phyloP scores from a whole-genome alignment of 2,113 vertebrate genomes.

The Pavo muticus region DNA sequence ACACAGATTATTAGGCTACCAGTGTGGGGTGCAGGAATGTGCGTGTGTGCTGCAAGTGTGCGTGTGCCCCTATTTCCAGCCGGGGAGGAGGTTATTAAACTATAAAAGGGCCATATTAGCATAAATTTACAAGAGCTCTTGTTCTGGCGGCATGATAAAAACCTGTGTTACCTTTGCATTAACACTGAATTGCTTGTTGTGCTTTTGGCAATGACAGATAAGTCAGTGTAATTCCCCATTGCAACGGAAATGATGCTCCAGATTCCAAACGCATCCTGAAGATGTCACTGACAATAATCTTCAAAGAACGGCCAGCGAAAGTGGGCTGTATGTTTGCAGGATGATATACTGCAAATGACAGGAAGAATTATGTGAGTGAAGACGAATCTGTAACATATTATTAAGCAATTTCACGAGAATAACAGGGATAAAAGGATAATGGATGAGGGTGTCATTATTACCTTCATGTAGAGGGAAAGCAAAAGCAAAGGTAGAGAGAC shows the following conservation, averaged over 20 bases:
- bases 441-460: slow-evolving; percentile 96
- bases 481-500: slow-evolving; percentile 95
- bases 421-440: slow-evolving; percentile 98
- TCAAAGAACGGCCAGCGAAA: slow-evolving; percentile 90
- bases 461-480: slow-evolving; percentile 90
- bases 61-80: slow-evolving; percentile 65
- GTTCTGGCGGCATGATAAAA: slow-evolving; percentile 88
- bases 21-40: slow-evolving; percentile 22
- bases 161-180: slow-evolving; percentile 92
- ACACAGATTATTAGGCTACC: slow-evolving; percentile 87
- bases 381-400: slow-evolving; percentile 98
- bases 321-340: slow-evolving; percentile 91
- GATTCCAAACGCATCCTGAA: slow-evolving; percentile 91
- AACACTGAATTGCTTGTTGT: slow-evolving; percentile 92
- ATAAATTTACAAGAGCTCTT: slow-evolving; percentile 93
- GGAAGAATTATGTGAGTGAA: slow-evolving; percentile 95
- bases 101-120: slow-evolving; percentile 92
- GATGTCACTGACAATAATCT: slow-evolving; percentile 97
- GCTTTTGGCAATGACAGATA: slow-evolving; percentile 97
- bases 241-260: slow-evolving; percentile 90
- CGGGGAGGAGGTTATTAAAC: slow-evolving; percentile 84
- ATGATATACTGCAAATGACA: slow-evolving; percentile 97
- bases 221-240: slow-evolving; percentile 94
- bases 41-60: neutral
- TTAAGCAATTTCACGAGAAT: slow-evolving; percentile 97